phyloP scores from a whole-genome alignment of 2,797 vertebrate species.

The Pogonophryne albipinna region DNA sequence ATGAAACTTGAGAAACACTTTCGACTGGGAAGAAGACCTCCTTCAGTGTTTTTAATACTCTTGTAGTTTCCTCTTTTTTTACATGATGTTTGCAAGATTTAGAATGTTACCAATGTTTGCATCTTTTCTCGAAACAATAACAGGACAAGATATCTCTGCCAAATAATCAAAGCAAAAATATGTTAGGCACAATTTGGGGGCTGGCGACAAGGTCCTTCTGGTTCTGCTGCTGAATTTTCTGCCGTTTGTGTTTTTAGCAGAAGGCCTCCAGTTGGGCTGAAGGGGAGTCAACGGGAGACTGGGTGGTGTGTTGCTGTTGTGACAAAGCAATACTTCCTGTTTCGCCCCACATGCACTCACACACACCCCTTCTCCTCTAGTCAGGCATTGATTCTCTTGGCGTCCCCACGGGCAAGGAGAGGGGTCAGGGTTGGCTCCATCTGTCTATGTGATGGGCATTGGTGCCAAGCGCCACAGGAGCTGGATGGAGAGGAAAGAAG shows the following conservation, averaged over 20 bases:
- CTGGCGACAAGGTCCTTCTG: slow-evolving; percentile 35
- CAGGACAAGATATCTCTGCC: slow-evolving; percentile 28
- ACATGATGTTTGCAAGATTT: slow-evolving; percentile 36
- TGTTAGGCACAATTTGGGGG: slow-evolving; percentile 32
- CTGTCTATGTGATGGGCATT: slow-evolving; percentile 78
- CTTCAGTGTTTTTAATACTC: slow-evolving; percentile 6
- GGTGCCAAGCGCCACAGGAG: slow-evolving; percentile 79
- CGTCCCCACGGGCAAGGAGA: slow-evolving; percentile 72
- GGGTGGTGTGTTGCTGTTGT: slow-evolving; percentile 66
- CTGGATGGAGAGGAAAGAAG: slow-evolving; percentile 68
- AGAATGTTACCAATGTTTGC: slow-evolving; percentile 26
- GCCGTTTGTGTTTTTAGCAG: slow-evolving; percentile 49
- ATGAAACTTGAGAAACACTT: slow-evolving; percentile 30
- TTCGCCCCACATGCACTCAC: slow-evolving; percentile 16
- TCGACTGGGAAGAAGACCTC: neutral
- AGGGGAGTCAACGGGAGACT: slow-evolving; percentile 60
- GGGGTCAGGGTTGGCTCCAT: slow-evolving; percentile 84
- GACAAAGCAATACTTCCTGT: slow-evolving; percentile 65
- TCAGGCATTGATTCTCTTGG: slow-evolving; percentile 71
- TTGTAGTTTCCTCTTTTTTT: slow-evolving; percentile 32
- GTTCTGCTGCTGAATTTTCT: slow-evolving; percentile 47
- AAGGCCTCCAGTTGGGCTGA: slow-evolving; percentile 38
- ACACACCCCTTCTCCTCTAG: slow-evolving; percentile 53
- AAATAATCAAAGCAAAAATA: slow-evolving; percentile 52
- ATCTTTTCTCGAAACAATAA: slow-evolving; percentile 22